Evolutionary conservation across 2,797 vertebrate species (phyloP).

Genomic region (Staurois parvus): DNA sequence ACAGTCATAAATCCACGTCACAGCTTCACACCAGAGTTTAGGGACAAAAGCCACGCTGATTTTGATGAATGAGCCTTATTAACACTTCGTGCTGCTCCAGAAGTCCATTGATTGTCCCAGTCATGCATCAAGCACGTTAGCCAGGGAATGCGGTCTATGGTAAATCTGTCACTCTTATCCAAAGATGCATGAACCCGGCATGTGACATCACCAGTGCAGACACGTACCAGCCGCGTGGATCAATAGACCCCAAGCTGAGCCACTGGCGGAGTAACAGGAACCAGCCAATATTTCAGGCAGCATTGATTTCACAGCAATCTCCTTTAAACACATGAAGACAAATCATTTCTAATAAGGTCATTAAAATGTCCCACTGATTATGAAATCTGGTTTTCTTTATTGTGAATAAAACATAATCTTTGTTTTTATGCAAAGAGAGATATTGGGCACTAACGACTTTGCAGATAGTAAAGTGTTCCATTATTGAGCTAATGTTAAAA

Average conservation of each 20-base stretch:
- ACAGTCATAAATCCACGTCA: constrained; percentile 27
- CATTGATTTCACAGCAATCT: constrained; percentile 26
- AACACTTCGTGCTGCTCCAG: neutral
- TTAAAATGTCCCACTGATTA: neutral
- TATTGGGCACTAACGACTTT: too few relatives aligned
- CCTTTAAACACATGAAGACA: constrained; percentile 45
- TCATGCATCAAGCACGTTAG: constrained; percentile 31
- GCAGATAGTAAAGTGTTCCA: too few relatives aligned
- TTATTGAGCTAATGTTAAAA: too few relatives aligned
- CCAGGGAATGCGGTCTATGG: neutral
- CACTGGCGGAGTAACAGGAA: constrained; percentile 12
- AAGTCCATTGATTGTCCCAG: constrained; percentile 24
- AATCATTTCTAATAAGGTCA: constrained; percentile 4
- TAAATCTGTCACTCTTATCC: constrained; percentile 30
- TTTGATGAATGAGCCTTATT: constrained; percentile 33
- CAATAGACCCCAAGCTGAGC: constrained; percentile 32
- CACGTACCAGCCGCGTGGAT: neutral
- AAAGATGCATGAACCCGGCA: constrained; percentile 12
- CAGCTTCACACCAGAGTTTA: neutral
- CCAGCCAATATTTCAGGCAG: constrained; percentile 16
- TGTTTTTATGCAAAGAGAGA: too few relatives aligned
- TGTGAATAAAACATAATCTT: too few relatives aligned
- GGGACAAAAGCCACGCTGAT: neutral
- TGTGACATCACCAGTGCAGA: constrained; percentile 18
- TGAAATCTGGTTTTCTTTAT: too few relatives aligned